Conservation (phyloP, 2,797 vertebrate genomes). For the Eulemur coronatus region DNA sequence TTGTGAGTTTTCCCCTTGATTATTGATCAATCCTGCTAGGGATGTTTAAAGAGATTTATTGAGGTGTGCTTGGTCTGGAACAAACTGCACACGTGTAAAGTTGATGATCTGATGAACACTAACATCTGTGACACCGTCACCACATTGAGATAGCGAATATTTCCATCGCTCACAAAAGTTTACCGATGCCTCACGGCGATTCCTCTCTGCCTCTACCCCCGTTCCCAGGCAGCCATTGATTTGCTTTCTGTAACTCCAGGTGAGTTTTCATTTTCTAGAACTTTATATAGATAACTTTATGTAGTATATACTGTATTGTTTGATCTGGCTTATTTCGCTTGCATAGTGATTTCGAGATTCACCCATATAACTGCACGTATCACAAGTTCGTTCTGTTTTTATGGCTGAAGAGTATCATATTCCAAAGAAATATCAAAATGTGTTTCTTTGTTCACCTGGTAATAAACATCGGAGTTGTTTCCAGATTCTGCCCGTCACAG, state of each 20-base stretch:
- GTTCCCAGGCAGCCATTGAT: neutral
- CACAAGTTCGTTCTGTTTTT: neutral
- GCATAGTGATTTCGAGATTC: neutral
- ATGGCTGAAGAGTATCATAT: neutral
- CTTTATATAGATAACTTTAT: neutral
- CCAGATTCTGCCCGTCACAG: neutral
- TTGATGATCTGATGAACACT: neutral
- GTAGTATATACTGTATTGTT: neutral
- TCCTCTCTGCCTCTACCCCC: neutral
- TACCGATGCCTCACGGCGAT: neutral
- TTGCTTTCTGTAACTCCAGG: neutral
- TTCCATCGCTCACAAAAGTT: neutral
- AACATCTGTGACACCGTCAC: neutral
- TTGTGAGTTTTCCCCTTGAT: neutral
- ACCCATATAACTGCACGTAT: neutral
- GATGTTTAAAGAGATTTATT: conserved; percentile 9
- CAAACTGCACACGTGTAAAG: neutral
- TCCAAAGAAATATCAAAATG: neutral
- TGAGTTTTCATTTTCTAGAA: neutral
- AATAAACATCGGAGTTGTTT: neutral
- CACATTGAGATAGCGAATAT: neutral
- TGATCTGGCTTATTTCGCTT: neutral
- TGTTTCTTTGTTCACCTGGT: neutral
- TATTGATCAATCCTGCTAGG: neutral
- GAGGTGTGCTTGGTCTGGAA: neutral